phyloP scores from a whole-genome alignment of 1,140 invertebrate genomes.

The Mamestra configurata region DNA sequence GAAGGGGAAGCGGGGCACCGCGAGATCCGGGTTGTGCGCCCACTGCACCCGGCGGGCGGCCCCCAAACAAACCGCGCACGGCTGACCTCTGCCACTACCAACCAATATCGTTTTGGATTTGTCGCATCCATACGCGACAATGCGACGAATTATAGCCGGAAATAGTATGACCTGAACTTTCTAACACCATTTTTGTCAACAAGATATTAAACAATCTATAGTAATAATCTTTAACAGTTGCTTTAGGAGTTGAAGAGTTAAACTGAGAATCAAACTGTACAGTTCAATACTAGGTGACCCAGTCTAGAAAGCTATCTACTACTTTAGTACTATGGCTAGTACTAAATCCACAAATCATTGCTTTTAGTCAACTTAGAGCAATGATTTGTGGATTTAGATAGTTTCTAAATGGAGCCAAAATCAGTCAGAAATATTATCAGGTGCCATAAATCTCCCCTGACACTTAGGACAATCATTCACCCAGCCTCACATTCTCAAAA shows the following conservation, averaged over 20 bases:
- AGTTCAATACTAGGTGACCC: too few species aligned
- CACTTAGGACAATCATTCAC: too few species aligned
- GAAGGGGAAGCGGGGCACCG: slow-evolving; percentile 85
- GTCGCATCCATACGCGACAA: slow-evolving; percentile 59
- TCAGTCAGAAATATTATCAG: too few species aligned
- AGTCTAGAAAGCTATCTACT: too few species aligned
- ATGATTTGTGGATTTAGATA: too few species aligned
- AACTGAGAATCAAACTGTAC: neutral
- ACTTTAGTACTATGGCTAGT: too few species aligned
- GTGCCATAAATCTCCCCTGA: too few species aligned
- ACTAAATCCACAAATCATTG: too few species aligned
- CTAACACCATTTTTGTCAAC: slow-evolving; percentile 26
- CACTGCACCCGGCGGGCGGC: slow-evolving; percentile 80
- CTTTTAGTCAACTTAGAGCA: too few species aligned
- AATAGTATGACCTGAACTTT: slow-evolving; percentile 47
- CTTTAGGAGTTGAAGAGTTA: neutral
- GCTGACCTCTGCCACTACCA: slow-evolving; percentile 76
- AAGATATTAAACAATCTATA: neutral
- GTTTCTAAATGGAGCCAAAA: too few species aligned
- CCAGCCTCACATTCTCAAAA: too few species aligned
- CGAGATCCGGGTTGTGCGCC: slow-evolving; percentile 85
- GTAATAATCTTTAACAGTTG: neutral
- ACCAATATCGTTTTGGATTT: slow-evolving; percentile 61
- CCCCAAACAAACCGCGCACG: slow-evolving; percentile 79
- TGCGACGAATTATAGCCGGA: slow-evolving; percentile 58